These are phyloP conservation scores for Papilio gigon DNA, from an alignment of 2,888 invertebrate species.

Conservation along the genomic window DNA sequence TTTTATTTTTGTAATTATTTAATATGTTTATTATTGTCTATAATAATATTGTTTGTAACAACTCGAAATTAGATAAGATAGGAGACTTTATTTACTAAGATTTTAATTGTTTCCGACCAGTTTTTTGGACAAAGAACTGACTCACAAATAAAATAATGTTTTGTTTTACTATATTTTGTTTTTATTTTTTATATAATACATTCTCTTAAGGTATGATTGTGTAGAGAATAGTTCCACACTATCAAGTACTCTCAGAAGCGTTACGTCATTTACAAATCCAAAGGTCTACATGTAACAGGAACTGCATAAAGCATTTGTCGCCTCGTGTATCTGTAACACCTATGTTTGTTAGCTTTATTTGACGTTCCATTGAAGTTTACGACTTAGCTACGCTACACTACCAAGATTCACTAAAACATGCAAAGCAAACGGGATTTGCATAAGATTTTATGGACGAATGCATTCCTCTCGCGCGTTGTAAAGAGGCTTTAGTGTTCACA, in stretches of 20 bases:
- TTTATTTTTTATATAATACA: neutral
- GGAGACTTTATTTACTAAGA: too few relatives aligned
- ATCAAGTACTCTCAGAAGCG: neutral
- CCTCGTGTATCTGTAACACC: neutral
- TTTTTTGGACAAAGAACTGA: too few relatives aligned
- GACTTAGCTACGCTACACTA: neutral
- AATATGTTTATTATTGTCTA: too few relatives aligned
- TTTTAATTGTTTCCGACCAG: too few relatives aligned
- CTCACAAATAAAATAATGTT: too few relatives aligned
- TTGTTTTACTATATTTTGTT: neutral
- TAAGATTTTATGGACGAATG: conserved; percentile 21
- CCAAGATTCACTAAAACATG: conserved; percentile 22
- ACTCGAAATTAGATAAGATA: too few relatives aligned
- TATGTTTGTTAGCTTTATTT: conserved; percentile 13
- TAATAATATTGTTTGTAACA: too few relatives aligned
- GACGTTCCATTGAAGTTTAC: conserved; percentile 10
- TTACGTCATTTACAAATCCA: neutral
- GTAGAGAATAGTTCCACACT: neutral
- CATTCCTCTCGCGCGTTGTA: conserved; percentile 20
- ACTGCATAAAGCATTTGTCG: too few relatives aligned
- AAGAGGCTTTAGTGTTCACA: conserved; percentile 14
- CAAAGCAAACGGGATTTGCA: conserved; percentile 11
- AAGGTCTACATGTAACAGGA: neutral
- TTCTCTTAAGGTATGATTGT: neutral
- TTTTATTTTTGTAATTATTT: too few relatives aligned